Evolutionary conservation across 92 coral and sea anemone genomes (phyloP), one percentile per base, ranked within the genome.

Genomic region (Porites divaricata): DNA sequence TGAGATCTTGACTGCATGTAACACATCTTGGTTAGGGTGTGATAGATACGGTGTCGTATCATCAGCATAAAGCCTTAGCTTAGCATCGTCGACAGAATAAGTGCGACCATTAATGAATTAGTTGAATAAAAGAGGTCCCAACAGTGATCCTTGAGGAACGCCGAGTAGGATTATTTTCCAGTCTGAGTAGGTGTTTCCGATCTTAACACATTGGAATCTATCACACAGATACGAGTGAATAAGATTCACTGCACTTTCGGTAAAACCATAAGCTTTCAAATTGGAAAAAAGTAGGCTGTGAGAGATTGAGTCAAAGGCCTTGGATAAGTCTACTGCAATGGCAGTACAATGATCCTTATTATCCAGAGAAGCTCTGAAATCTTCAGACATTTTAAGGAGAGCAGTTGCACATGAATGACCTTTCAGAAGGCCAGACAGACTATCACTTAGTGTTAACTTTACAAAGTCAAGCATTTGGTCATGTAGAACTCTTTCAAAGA

Each of bases 311-410:
- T 75, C 83, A 24, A 76, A 84, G 10, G 83, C 88, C 76, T 84
- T 84, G 10, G 74, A 74, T 23, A 63, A 68, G 23, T 84, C 88
- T 49, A 75, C 88, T 41, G 83, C 88, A 52, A 84, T 58, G 23
- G 83, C 76, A 67, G 17, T 57, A 72, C 58, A 63, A 9, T 64
- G 68, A 13, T 83, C 78, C 28, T 76, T 63, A 48, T 63, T 73
- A 41, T 76, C 83, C 25, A 84, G 64, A 9, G 84, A 48, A 3
- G 56, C 70, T 67, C 85, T 76, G 67, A 78, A 85, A 72, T 77
- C 89, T 14, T 85, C 89, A 45, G 83, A 77, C 84, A 76, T 76
- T 69, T 84, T 84, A n/a, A 84, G 74, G 14, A 84, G 84, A 54
- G 84, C 84, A 9, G 88, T 76, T 22, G 70, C 50, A 57, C 88